phyloP scores from a whole-genome alignment of 2,888 invertebrate genomes.

The Oasisia sp. region DNA sequence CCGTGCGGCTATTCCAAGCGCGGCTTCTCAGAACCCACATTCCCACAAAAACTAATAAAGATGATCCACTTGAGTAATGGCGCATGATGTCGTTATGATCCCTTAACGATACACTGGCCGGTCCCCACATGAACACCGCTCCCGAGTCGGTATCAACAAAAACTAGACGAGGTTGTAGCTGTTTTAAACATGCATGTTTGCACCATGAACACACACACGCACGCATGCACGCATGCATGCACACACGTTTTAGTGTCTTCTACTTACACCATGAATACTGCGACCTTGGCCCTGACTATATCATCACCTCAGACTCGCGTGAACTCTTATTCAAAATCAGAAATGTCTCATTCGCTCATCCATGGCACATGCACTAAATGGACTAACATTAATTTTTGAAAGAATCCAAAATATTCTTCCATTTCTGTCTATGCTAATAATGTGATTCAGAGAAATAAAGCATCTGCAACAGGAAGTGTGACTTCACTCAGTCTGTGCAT shows the following conservation, averaged over 20 bases:
- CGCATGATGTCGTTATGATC: conserved; percentile 12
- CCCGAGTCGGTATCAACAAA: background rate
- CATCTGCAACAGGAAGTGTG: background rate
- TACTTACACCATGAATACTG: background rate
- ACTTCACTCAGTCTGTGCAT: background rate
- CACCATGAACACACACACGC: background rate
- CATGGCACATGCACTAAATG: background rate
- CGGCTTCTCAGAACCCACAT: background rate
- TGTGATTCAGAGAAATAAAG: background rate
- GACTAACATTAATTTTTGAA: background rate
- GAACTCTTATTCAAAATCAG: background rate
- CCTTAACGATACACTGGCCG: background rate
- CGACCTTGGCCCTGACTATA: background rate
- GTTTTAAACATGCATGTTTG: background rate
- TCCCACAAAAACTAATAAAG: background rate
- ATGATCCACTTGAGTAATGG: background rate
- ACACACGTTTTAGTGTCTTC: background rate
- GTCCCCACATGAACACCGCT: background rate
- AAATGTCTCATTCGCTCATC: background rate
- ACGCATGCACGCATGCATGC: too few species aligned
- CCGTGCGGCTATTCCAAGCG: background rate
- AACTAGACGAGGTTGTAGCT: background rate
- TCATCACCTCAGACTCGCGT: background rate
- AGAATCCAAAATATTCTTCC: background rate
- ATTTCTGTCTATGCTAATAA: background rate